Percentiles rank a stretch among this genome's conserved stretches.
These are phyloP conservation scores for Dermatemys mawii DNA, from an alignment of 2,113 vertebrate genomes.

Conservation along the genomic window DNA sequence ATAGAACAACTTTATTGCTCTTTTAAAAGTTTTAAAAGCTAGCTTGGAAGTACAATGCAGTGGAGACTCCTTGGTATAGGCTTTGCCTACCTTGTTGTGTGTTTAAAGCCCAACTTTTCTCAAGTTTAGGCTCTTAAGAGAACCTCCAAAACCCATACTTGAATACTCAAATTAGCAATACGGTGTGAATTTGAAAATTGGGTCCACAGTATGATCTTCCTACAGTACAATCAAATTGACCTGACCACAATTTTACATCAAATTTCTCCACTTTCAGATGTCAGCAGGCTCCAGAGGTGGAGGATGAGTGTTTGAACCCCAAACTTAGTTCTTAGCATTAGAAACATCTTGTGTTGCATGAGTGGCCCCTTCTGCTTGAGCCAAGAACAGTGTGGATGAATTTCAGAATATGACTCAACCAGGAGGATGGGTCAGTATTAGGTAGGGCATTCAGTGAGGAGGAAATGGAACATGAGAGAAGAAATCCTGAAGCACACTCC, in stretches of 20 bases:
- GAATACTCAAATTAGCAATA: background rate
- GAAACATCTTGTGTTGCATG: rapidly evolving
- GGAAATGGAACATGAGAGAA: background rate
- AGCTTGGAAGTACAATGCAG: background rate
- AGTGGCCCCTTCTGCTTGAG: background rate
- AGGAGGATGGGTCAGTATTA: background rate
- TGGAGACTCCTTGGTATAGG: background rate
- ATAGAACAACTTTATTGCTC: background rate
- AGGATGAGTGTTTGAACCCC: background rate
- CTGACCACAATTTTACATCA: background rate
- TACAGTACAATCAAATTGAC: background rate
- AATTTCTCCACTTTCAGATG: slow-evolving; percentile 43
- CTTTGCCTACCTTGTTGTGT: background rate
- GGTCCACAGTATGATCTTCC: background rate
- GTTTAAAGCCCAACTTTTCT: background rate
- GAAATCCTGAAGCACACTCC: background rate
- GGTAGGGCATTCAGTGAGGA: background rate
- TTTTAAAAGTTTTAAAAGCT: background rate
- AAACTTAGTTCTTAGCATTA: background rate
- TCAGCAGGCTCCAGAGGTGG: slow-evolving; percentile 36
- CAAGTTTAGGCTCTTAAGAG: background rate
- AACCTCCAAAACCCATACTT: background rate
- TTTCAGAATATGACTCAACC: background rate
- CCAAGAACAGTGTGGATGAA: background rate
- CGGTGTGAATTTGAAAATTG: background rate